Percentiles rank a stretch among this genome's conserved stretches.
phyloP scores from a whole-genome alignment of 2,888 invertebrate genomes.

The Caenorhabditis becei region DNA sequence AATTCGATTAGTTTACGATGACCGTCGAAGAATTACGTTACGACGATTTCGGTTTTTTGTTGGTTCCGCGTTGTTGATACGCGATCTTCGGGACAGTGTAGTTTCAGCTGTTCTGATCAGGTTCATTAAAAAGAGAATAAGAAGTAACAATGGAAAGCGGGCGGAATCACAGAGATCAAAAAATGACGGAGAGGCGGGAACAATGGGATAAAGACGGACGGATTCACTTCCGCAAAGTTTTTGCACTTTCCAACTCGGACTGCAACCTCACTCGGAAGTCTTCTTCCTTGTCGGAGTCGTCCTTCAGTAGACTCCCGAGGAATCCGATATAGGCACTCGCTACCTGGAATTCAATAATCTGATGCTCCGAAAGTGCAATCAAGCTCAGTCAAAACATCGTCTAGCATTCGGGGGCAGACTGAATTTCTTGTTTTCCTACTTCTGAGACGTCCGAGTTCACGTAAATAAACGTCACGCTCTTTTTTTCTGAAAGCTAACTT shows the following conservation, averaged over 20 bases:
- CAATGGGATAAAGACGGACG: neutral
- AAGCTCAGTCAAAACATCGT: too few species aligned
- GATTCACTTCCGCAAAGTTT: conserved; percentile 45
- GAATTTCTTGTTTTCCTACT: too few species aligned
- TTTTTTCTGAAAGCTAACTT: neutral
- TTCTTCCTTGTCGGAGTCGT: conserved; percentile 24
- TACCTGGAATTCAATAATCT: conserved; percentile 24
- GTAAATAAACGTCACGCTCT: too few species aligned
- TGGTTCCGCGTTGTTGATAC: conserved; percentile 27
- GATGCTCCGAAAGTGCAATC: too few species aligned
- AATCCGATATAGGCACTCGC: conserved; percentile 57
- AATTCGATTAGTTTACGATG: conserved; percentile 60
- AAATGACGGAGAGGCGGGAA: neutral
- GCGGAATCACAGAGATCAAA: conserved; percentile 48
- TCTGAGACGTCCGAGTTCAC: too few species aligned
- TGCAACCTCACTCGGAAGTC: conserved; percentile 16
- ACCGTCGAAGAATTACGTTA: conserved; percentile 32
- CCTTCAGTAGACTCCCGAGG: conserved; percentile 34
- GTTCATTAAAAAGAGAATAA: conserved; percentile 1
- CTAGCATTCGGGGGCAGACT: too few species aligned
- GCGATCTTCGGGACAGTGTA: too few species aligned
- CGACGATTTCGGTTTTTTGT: conserved; percentile 16
- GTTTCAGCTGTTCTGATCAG: neutral
- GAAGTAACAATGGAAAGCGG: neutral
- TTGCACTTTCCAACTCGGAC: conserved; percentile 55